Percentiles rank a stretch among this genome's conserved stretches.
Conservation (phyloP, 2,797 vertebrate species). For the Squalus acanthias region DNA sequence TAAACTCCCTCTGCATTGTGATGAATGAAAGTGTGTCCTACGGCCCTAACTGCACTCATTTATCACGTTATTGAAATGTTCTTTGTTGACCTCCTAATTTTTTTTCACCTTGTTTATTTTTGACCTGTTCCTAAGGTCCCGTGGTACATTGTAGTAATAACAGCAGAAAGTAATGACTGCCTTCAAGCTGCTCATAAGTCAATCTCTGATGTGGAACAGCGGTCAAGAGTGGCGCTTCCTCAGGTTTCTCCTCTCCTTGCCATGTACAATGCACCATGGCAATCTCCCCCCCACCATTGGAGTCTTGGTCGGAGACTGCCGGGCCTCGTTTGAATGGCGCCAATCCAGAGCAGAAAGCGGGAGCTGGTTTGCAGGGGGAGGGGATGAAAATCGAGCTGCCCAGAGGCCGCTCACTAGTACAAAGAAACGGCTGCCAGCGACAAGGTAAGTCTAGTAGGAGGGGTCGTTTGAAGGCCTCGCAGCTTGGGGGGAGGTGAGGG, state of each 20-base stretch:
- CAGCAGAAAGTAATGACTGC: not conserved
- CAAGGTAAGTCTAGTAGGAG: no score
- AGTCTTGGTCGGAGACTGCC: not conserved
- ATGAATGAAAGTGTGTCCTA: not conserved
- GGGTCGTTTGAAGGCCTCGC: no score
- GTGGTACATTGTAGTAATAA: not conserved
- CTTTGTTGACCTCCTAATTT: not conserved
- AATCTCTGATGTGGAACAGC: not conserved
- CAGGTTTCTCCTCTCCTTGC: not conserved
- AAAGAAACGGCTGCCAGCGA: no score
- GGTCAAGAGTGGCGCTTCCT: not conserved
- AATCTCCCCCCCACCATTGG: not conserved
- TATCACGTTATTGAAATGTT: conserved; percentile 14
- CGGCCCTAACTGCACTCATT: not conserved
- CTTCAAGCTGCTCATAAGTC: not conserved
- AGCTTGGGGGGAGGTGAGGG: no score
- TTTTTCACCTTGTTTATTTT: not conserved
- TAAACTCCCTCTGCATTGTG: not conserved
- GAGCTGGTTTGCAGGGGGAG: no score
- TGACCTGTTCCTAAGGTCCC: not conserved
- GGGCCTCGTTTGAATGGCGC: no score
- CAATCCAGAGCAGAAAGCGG: no score
- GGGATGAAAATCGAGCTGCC: no score
- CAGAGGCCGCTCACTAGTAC: no score
- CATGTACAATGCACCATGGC: not conserved